phyloP scores from a whole-genome alignment of 1,140 invertebrate species.

The Drosophila saltans region DNA sequence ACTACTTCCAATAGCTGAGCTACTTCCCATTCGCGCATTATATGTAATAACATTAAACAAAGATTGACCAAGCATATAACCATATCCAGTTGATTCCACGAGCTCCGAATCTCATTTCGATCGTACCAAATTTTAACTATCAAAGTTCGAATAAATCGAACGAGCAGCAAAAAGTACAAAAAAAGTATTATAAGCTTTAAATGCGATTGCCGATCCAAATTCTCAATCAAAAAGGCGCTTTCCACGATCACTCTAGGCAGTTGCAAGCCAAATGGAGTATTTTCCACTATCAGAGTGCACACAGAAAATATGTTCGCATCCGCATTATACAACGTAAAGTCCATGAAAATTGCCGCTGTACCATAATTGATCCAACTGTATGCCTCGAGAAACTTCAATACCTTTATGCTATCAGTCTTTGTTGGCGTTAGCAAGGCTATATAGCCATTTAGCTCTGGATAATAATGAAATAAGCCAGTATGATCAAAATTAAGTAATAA shows the following conservation, averaged over 20 bases:
- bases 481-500: slow-evolving; percentile 24
- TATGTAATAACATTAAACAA: not conserved
- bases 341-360: slow-evolving; percentile 57
- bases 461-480: slow-evolving; percentile 14
- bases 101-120: slow-evolving; percentile 4
- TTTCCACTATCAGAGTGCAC: slow-evolving; percentile 48
- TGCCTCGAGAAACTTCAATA: slow-evolving; percentile 42
- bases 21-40: slow-evolving; percentile 22
- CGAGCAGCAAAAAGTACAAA: slow-evolving; percentile 42
- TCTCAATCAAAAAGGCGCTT: slow-evolving; percentile 32
- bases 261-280: slow-evolving; percentile 48
- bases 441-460: slow-evolving; percentile 53
- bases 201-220: slow-evolving; percentile 4
- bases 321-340: slow-evolving; percentile 65
- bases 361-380: slow-evolving; percentile 46
- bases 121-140: slow-evolving; percentile 46
- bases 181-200: not conserved
- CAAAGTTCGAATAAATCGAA: slow-evolving; percentile 48
- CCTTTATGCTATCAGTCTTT: slow-evolving; percentile 26
- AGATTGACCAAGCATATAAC: slow-evolving; percentile 52
- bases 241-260: not conserved
- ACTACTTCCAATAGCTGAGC: slow-evolving; percentile 6
- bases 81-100: slow-evolving; percentile 64
- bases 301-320: slow-evolving; percentile 58
- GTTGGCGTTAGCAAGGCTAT: slow-evolving; percentile 35